Evolutionary conservation across 2,113 vertebrate species (phyloP), one percentile per base, ranked within the genome.

Genomic region (Enhydra lutris): DNA sequence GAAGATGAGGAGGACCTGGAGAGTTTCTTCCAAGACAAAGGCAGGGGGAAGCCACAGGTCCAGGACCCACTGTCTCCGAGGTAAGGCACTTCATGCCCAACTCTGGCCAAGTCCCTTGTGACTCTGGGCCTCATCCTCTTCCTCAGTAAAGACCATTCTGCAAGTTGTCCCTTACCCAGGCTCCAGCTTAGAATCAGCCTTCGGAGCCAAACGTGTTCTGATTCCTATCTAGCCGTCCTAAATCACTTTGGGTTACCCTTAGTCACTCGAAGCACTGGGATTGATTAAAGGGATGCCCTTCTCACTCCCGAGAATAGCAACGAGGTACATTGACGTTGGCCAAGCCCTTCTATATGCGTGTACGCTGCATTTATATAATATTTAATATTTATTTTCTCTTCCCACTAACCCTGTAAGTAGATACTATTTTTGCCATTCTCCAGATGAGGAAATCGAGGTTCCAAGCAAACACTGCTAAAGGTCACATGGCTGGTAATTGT

Each of bases 1-100:
- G 97, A 93, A 87, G 95, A 98, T 50, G 97, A 98, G 13, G 98
- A 98, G 73, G 96, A 98, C 74, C 45, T 98, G 0, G 98, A 98
- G 81, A 80, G 61, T 45, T 98, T 98, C 97, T 98, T 98, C 94
- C 97, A 55, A 69, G 69, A 96, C 71, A 92, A 90, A 74, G 87
- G 93, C 91, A 97, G 59, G 2, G 96, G 94, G 57, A 97, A 84
- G 39, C 97, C 88, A 5, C 95, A 88, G 85, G 96, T 59, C 11
- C 96, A 79, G 86, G 42, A 86, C 34, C 79, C 97, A 24, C 82
- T 26, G 7, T 97, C 98, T 89, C 94, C 84, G 9, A 98, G 98
- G 99, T 99, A 98, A 98, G 98, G 50, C 26, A 15, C 67, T 34
- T 24, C 31, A 3, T 47, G 65, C 21, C 20, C 14, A 39, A 6